These are phyloP conservation scores for Dicrurus megarhynchus DNA, from an alignment of 2,113 vertebrate species.

Conservation along the genomic window DNA sequence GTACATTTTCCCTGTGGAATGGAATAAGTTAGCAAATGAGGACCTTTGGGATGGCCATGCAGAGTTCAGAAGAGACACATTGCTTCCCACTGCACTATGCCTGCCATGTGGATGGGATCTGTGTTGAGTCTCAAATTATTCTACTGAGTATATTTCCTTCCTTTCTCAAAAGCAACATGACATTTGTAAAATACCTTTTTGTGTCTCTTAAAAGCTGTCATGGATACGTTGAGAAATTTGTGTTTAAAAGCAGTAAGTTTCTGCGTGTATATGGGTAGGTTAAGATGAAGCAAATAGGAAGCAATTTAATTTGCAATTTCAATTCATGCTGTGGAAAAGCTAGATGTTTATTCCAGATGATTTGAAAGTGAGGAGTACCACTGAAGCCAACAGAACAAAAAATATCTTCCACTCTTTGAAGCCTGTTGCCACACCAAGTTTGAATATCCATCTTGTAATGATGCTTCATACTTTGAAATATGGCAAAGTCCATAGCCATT, in stretches of 20 bases:
- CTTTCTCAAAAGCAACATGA: neutral
- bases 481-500: neutral
- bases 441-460: neutral
- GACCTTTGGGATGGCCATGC: neutral
- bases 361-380: neutral
- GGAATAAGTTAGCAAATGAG: neutral
- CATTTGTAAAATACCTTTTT: neutral
- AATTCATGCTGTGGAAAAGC: neutral
- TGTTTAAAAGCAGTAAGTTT: neutral
- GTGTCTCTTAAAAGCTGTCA: neutral
- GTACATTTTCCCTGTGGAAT: neutral
- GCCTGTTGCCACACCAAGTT: neutral
- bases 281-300: neutral
- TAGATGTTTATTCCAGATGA: neutral
- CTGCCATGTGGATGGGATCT: neutral
- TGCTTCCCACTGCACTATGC: rapidly evolving
- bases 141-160: neutral
- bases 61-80: neutral
- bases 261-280: neutral
- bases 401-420: neutral
- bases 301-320: neutral
- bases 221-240: neutral
- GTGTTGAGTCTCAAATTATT: neutral
- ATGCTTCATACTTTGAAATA: neutral
- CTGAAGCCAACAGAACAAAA: neutral